These are phyloP conservation scores for Melieria crassipennis DNA, from an alignment of 2,888 invertebrate species.

Conservation along the genomic window DNA sequence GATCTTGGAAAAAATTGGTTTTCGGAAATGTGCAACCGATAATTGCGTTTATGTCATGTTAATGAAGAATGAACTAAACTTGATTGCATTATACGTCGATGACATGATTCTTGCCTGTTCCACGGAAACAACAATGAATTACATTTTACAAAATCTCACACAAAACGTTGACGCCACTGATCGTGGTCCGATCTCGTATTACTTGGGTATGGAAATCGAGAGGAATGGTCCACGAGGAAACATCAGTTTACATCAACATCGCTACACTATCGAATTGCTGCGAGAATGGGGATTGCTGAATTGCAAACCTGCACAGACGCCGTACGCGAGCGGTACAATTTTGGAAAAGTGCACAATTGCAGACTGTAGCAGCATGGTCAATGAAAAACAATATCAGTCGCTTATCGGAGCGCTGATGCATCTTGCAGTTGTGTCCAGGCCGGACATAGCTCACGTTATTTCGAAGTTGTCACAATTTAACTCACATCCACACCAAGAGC, in stretches of 20 bases:
- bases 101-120: conserved; percentile 10
- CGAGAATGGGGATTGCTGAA: conserved; percentile 16
- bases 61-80: background rate
- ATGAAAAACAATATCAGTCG: conserved; percentile 16
- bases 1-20: conserved; percentile 17
- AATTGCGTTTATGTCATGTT: conserved; percentile 34
- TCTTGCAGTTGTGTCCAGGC: conserved; percentile 26
- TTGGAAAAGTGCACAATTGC: conserved; percentile 6
- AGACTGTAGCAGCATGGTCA: background rate
- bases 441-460: conserved; percentile 35
- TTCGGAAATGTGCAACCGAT: conserved; percentile 31
- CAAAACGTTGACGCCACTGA: background rate
- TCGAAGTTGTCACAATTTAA: conserved; percentile 37
- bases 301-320: conserved; percentile 15
- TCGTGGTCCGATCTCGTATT: conserved; percentile 8
- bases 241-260: conserved; percentile 5
- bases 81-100: conserved; percentile 26
- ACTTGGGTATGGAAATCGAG: conserved; percentile 21
- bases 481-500: conserved; percentile 37
- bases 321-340: conserved; percentile 11
- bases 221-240: conserved; percentile 1
- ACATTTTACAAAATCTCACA: conserved; percentile 3
- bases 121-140: background rate
- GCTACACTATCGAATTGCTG: conserved; percentile 3
- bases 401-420: conserved; percentile 24